These are phyloP conservation scores for Megatriorchis doriae DNA, from an alignment of 2,113 vertebrate genomes.

Conservation along the genomic window DNA sequence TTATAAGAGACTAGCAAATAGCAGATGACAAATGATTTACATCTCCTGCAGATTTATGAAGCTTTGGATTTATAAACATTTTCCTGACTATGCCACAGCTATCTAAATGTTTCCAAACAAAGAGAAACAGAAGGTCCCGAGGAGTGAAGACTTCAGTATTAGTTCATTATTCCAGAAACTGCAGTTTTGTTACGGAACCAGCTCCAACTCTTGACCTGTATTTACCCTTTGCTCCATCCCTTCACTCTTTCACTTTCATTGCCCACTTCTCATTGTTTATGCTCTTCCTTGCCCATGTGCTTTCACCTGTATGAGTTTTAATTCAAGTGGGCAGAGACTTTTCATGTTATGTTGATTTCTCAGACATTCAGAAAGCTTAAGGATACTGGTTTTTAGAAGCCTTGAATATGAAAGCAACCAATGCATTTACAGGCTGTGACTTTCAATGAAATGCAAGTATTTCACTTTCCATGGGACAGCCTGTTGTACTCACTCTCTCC, in stretches of 20 bases:
- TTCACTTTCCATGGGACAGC: background rate
- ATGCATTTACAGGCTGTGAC: background rate
- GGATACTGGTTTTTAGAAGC: background rate
- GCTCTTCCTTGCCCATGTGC: background rate
- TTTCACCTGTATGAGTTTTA: background rate
- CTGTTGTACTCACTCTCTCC: background rate
- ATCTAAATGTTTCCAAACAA: slow-evolving; percentile 26
- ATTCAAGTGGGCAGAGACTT: background rate
- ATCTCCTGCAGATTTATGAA: slow-evolving; percentile 6
- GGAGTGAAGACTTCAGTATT: background rate
- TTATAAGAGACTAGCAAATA: slow-evolving; percentile 11
- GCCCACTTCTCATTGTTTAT: background rate
- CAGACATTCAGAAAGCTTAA: background rate
- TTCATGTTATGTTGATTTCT: background rate
- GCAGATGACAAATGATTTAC: slow-evolving; percentile 36
- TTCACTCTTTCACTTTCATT: background rate
- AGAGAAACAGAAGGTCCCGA: background rate
- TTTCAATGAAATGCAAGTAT: background rate
- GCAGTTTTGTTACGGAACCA: background rate
- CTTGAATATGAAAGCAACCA: background rate
- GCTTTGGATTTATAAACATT: slow-evolving; percentile 15
- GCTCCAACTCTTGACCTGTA: background rate
- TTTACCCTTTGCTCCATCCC: background rate
- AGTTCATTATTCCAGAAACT: background rate
- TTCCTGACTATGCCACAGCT: background rate